Conservation (phyloP, 1,140 invertebrate species). For the Stegodyphus mimosarum region DNA sequence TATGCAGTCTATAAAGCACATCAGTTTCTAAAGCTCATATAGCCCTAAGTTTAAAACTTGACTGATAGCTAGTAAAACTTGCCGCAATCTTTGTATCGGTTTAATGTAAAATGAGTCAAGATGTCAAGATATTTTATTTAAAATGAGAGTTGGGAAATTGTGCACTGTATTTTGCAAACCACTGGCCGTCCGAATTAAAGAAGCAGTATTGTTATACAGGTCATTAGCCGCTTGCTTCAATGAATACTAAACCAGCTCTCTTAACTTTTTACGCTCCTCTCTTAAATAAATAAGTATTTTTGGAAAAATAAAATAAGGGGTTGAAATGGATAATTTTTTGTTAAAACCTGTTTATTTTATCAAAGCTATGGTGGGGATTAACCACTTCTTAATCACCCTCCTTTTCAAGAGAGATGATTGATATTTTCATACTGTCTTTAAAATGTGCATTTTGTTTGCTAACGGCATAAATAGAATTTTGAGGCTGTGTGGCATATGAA, state of each 20-base stretch:
- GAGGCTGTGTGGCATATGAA: conserved; percentile 49
- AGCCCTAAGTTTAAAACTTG: too few species aligned
- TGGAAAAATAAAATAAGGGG: conserved; percentile 55
- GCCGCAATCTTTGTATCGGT: too few species aligned
- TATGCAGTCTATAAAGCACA: too few species aligned
- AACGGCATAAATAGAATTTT: conserved; percentile 51
- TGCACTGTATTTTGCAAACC: conserved; percentile 32
- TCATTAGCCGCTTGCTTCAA: conserved; percentile 48
- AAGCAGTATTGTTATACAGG: conserved; percentile 48
- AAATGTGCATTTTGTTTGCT: conserved; percentile 58
- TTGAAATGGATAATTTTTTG: conserved; percentile 48
- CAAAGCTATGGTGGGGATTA: conserved; percentile 53
- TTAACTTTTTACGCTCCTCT: conserved; percentile 58
- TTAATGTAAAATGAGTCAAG: too few species aligned
- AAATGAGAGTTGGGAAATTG: too few species aligned
- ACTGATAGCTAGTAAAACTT: too few species aligned
- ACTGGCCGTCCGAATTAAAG: conserved; percentile 57
- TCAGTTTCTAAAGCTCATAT: too few species aligned
- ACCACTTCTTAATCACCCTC: conserved; percentile 50
- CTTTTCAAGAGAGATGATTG: conserved; percentile 45
- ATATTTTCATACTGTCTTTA: conserved; percentile 61
- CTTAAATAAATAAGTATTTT: conserved; percentile 61
- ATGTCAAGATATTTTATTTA: too few species aligned
- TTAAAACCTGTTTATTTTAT: conserved; percentile 55
- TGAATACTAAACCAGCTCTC: conserved; percentile 46